phyloP scores from a whole-genome alignment of 2,113 vertebrate species.

The Erythrocercus mccallii region DNA sequence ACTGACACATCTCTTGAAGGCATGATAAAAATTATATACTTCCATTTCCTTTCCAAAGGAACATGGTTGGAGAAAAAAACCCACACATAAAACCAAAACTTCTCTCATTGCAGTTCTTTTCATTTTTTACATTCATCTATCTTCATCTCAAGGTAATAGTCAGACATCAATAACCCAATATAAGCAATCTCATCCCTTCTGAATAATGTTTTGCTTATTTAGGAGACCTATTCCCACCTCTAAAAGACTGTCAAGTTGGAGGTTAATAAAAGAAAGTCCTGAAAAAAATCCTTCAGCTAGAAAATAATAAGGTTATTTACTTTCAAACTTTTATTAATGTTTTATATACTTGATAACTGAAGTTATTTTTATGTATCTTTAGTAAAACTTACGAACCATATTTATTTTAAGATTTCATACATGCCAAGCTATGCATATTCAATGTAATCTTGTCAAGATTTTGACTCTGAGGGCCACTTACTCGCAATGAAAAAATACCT shows the following conservation, averaged over 20 bases:
- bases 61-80: neutral
- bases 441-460: neutral
- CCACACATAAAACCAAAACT: neutral
- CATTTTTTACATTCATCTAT: neutral
- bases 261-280: fast-evolving
- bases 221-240: neutral
- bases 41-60: neutral
- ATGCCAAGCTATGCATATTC: neutral
- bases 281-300: neutral
- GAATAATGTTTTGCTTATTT: neutral
- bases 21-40: neutral
- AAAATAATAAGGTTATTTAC: neutral
- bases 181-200: neutral
- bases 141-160: neutral
- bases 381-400: neutral
- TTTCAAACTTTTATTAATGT: neutral
- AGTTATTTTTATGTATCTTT: neutral
- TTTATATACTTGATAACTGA: neutral
- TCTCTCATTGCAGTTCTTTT: neutral
- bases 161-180: neutral
- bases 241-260: neutral
- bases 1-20: neutral
- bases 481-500: neutral
- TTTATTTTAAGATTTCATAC: neutral
- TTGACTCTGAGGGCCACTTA: neutral